Base-by-base conservation (phyloP, 1,140 invertebrate species). In the Lasaia peninsularis region DNA sequence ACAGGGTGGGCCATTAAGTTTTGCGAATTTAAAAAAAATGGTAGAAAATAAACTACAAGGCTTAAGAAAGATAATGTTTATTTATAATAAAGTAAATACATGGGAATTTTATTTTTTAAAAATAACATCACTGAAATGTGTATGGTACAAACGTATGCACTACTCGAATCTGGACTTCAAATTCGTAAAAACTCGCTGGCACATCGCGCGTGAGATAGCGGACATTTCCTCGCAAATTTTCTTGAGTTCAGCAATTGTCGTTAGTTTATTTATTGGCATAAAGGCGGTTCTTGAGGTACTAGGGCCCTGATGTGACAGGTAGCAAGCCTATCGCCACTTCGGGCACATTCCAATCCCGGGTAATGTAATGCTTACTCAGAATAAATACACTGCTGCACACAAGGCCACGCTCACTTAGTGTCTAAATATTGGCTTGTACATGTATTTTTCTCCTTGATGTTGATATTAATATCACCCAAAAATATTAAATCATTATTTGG, bases 41-140 rank as follows among this genome's bases (percentile, higher is more conserved):
- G 12, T 40, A 40, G 51, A 11, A 56, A 56, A 55, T n/a, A 57
- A 54, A 54, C 11, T 14, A 40, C 35, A 31, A 18, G 12, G 16
- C 20, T 48, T 60, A 32, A 12, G 52, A 54, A 12, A 53, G 35
- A 33, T 54, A 18, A 54, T 40, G 35, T 34, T 60, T 31, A 52
- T 35, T 52, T 52, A 9, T 52, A 34, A 16, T 40, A 40, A 40
- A 40, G 35, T 40, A 40, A 40, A 40, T n/a, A 12, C n/a, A 40
- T 40, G 35, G 16, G 2, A 20, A 37, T 54, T 52, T 35, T 40
- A 40, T n/a, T 40, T 40, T 40, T 35, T 35, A 12, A 35, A 35
- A 35, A 35, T 35, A 12, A 35, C 21, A 24, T 24, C 21, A 2
- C 21, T 24, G 21, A 24, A 5, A 24, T 24, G 21, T 24, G 5